Conservation (phyloP, 2,888 invertebrate species). For the Xestia sexstrigata region DNA sequence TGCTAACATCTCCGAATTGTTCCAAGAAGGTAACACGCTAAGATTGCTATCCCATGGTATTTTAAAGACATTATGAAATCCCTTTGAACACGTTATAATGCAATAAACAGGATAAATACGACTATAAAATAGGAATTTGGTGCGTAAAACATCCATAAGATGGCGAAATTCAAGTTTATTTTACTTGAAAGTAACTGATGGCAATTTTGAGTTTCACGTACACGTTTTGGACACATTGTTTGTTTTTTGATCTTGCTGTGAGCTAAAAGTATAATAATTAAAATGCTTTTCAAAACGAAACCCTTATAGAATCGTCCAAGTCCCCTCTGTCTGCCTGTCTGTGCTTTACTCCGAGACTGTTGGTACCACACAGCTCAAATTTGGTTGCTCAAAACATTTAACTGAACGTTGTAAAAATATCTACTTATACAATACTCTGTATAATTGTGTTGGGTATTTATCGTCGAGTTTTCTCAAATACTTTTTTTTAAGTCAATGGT, state of each 20-base stretch:
- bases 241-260: no score
- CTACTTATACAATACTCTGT: no score
- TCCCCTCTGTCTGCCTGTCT: not conserved
- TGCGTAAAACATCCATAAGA: constrained; percentile 45
- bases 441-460: no score
- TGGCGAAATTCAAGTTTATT: constrained; percentile 27
- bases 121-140: constrained; percentile 46
- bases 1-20: not conserved
- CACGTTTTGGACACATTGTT: no score
- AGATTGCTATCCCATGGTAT: no score
- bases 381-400: no score
- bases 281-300: not conserved
- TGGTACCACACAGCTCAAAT: no score
- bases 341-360: no score
- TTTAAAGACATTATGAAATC: constrained; percentile 58
- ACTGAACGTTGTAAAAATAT: no score
- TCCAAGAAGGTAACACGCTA: not conserved
- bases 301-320: not conserved
- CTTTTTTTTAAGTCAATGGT: no score
- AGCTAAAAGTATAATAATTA: not conserved
- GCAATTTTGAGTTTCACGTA: not conserved
- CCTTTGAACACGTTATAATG: constrained; percentile 51
- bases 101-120: constrained; percentile 54
- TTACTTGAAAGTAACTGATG: not conserved
- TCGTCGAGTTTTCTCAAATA: no score